A percentile compares a stretch with the other conserved stretches of the same genome.
Evolutionary conservation across 2,797 vertebrate species (phyloP).

Genomic region (Muscicapa comitata): DNA sequence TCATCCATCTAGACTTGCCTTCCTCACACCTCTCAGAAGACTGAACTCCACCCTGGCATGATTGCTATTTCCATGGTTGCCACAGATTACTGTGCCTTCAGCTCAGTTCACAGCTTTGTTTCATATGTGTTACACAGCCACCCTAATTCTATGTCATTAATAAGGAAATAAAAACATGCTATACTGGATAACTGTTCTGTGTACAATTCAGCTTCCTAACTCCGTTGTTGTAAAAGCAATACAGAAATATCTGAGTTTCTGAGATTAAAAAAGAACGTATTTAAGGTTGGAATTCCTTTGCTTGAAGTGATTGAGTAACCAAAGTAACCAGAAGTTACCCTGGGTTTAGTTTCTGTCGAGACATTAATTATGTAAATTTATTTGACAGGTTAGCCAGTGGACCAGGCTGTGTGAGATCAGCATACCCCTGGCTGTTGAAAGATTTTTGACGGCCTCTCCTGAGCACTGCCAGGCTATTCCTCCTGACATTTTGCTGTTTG

Average conservation of each 20-base stretch:
- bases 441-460: slow-evolving; percentile 75
- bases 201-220: not conserved
- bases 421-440: slow-evolving; percentile 88
- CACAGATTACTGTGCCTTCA: not conserved
- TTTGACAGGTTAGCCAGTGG: slow-evolving; percentile 92
- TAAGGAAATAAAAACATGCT: not conserved
- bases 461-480: slow-evolving; percentile 71
- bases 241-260: not conserved
- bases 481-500: slow-evolving; percentile 82
- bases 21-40: not conserved
- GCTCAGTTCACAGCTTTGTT: not conserved
- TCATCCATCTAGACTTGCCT: not conserved
- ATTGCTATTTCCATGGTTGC: not conserved
- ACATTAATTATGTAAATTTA: not conserved
- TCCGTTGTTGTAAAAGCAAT: not conserved
- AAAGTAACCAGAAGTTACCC: not conserved
- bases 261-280: not conserved
- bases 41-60: not conserved
- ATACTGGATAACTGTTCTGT: not conserved
- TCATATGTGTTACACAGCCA: not conserved
- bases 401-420: slow-evolving; percentile 93
- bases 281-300: not conserved
- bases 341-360: not conserved
- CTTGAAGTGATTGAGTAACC: not conserved
- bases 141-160: not conserved